Conservation (phyloP, 2,113 vertebrate species). For the Chiloscyllium plagiosum region DNA sequence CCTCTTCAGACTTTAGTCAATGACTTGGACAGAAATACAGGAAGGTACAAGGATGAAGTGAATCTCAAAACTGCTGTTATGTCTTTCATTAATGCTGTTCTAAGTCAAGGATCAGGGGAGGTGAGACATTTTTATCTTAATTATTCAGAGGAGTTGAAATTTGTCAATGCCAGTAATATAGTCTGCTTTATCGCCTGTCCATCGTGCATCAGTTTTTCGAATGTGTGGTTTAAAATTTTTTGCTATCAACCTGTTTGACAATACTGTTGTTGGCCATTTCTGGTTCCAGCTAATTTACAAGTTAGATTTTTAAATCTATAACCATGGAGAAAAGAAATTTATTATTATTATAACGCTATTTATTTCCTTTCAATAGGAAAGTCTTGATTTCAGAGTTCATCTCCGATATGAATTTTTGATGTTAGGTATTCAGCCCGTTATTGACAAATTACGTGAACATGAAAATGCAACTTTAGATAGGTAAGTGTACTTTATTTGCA, state of each 20-base stretch:
- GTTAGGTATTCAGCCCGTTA: conserved; percentile 96
- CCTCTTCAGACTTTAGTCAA: conserved; percentile 79
- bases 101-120: conserved; percentile 94
- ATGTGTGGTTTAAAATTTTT: background rate
- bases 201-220: background rate
- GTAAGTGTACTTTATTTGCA: conserved; percentile 54
- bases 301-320: background rate
- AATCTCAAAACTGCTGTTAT: conserved; percentile 97
- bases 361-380: conserved; percentile 63
- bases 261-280: background rate
- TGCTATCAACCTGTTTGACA: background rate
- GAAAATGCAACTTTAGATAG: conserved; percentile 95
- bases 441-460: conserved; percentile 91
- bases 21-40: conserved; percentile 89
- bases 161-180: background rate
- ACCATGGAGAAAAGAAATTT: background rate
- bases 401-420: conserved; percentile 96
- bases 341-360: background rate
- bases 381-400: conserved; percentile 95
- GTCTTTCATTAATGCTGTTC: conserved; percentile 97
- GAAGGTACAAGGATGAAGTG: conserved; percentile 93
- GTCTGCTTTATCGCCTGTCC: background rate
- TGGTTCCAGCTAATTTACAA: background rate
- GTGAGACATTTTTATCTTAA: conserved; percentile 53
- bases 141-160: background rate